Base-by-base conservation (phyloP, 1,140 invertebrate species). In the Drosophila ironensis region DNA sequence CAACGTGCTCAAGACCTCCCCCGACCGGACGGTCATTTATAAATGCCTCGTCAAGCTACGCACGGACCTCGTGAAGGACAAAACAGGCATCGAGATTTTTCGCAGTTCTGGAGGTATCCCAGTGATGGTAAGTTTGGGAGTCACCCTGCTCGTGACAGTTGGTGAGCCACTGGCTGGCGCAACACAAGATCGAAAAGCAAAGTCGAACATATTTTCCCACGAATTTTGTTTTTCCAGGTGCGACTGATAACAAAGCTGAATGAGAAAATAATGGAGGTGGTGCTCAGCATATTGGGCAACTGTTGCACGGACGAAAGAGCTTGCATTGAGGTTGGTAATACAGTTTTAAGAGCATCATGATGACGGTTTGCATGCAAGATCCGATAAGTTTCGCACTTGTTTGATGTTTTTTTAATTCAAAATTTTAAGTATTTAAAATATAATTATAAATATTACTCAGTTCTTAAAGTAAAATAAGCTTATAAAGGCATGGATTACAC, bases 281-380 rank as follows among this genome's bases (percentile, higher is more conserved):
- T 88, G 11, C 60, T 92, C 6, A 92, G 91, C 57, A 92, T 92
- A 72, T 78, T 92, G 40, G 92, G 91, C 6, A 92, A 92, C 69
- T 91, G 91, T 63, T 91, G 91, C 52, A 89, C 91, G 9, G 90
- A 92, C 44, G 72, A 80, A 6, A 69, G 73, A 22, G 72, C 84
- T 7, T 90, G 89, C 30, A 70, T 73, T 22, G 86, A 89, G 76
- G 88, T 90, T 30, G 70, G 61, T 66, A 28, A 40, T 2, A 5
- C 30, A 1, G 12, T n/a, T 8, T 17, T 6, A 3, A 27, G 9
- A 6, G 25, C n/a, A n/a, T n/a, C n/a, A n/a, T n/a, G n/a, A n/a
- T n/a, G n/a, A n/a, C n/a, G n/a, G n/a, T n/a, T n/a, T n/a, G n/a
- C n/a, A n/a, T n/a, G n/a, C n/a, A n/a, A n/a, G n/a, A n/a, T n/a